Conservation (phyloP, 1,140 invertebrate genomes). For the Drosophila parvula region DNA sequence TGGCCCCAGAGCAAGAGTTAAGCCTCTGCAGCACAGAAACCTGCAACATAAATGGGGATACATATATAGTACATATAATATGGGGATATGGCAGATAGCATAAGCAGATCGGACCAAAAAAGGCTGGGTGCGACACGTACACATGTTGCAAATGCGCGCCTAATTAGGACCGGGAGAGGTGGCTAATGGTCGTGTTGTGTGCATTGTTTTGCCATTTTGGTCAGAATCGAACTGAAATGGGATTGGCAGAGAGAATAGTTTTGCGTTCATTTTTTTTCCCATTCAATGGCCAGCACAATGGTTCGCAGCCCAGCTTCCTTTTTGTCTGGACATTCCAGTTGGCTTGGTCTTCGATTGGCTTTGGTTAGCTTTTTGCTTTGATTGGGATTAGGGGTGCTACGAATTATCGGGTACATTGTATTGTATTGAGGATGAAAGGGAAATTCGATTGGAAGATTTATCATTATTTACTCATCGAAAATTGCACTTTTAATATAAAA, state of each 20-base stretch:
- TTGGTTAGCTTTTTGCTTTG: constrained; percentile 2
- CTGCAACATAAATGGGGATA: neutral
- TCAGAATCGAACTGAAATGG: constrained; percentile 27
- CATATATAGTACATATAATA: constrained; percentile 1
- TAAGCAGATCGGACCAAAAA: constrained; percentile 14
- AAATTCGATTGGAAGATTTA: neutral
- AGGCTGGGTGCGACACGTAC: constrained; percentile 1
- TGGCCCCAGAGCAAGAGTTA: constrained; percentile 36
- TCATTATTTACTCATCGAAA: neutral
- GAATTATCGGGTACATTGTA: neutral
- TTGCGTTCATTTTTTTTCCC: neutral
- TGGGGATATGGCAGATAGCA: neutral
- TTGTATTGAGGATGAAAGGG: neutral
- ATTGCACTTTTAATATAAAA: no score
- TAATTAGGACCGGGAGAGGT: constrained; percentile 55
- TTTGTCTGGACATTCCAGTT: constrained; percentile 32
- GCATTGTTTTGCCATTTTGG: constrained; percentile 34
- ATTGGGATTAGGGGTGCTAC: constrained; percentile 6
- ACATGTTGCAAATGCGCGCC: constrained; percentile 49
- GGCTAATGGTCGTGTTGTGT: constrained; percentile 19
- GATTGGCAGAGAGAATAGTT: constrained; percentile 15
- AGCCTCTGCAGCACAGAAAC: constrained; percentile 2
- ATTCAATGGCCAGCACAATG: constrained; percentile 1
- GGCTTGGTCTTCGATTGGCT: constrained; percentile 6
- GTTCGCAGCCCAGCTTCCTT: neutral